phyloP scores from a whole-genome alignment of 2,113 vertebrate species.

The Nanger granti region DNA sequence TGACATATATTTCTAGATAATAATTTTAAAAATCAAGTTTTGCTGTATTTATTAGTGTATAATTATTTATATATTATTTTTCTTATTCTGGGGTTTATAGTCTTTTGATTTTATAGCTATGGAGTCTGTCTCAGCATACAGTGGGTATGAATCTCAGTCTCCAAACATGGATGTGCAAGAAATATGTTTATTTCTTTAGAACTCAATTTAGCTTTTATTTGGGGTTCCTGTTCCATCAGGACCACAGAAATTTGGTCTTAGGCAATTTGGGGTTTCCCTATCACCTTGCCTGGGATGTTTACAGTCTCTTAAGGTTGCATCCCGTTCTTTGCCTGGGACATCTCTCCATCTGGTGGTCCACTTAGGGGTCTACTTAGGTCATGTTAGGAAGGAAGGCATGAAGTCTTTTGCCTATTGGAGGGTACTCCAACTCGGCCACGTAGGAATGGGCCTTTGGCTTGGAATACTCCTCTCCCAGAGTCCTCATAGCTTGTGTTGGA shows the following conservation, averaged over 20 bases:
- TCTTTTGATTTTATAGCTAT: constrained; percentile 4
- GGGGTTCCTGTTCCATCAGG: neutral
- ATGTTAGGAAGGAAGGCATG: neutral
- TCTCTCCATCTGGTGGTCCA: neutral
- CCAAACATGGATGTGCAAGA: neutral
- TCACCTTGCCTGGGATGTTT: neutral
- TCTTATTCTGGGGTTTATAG: neutral
- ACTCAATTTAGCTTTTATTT: neutral
- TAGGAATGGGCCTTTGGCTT: neutral
- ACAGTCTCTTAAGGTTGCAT: neutral
- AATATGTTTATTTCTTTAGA: constrained; percentile 34
- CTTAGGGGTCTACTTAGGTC: neutral
- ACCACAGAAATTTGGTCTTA: neutral
- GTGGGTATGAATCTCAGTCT: neutral
- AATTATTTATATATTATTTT: constrained; percentile 3
- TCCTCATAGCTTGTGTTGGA: neutral
- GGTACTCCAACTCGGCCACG: neutral
- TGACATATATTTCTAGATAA: neutral
- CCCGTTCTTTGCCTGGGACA: neutral
- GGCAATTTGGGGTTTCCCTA: neutral
- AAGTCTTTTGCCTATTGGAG: neutral
- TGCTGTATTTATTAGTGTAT: neutral
- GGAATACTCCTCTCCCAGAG: neutral
- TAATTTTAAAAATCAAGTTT: constrained; percentile 22
- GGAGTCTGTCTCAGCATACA: neutral